phyloP scores from a whole-genome alignment of 2,888 invertebrate genomes.

The Habrosyne pyritoides region DNA sequence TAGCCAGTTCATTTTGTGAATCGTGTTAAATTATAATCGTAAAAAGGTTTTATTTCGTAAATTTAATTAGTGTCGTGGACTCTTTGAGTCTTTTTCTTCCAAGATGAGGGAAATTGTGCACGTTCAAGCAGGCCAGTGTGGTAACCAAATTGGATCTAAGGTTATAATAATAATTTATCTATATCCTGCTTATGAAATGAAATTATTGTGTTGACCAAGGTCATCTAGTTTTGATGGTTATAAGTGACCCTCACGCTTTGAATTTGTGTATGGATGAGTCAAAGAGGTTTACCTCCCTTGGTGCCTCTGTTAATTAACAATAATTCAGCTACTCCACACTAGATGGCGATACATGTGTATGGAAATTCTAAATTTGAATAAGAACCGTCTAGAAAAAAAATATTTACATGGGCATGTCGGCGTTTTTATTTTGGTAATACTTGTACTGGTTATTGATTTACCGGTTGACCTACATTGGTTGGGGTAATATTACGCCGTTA shows the following conservation, averaged over 20 bases:
- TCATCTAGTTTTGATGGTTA: neutral
- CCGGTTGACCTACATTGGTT: too few relatives aligned
- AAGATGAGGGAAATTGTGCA: conserved; percentile 97
- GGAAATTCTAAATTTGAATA: neutral
- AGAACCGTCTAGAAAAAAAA: neutral
- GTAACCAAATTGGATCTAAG: conserved; percentile 97
- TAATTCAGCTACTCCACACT: neutral
- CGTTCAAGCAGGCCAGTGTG: conserved; percentile 96
- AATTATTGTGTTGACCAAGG: neutral
- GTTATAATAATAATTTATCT: conserved; percentile 75
- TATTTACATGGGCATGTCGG: too few relatives aligned
- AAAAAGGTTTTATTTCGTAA: neutral
- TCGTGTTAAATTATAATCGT: neutral
- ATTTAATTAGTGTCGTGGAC: neutral
- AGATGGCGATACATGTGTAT: neutral
- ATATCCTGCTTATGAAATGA: neutral
- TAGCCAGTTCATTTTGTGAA: neutral
- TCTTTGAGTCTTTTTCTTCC: conserved; percentile 1
- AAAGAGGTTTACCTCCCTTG: neutral
- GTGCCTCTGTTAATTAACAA: neutral
- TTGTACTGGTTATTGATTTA: too few relatives aligned
- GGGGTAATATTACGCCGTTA: too few relatives aligned
- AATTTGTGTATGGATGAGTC: neutral
- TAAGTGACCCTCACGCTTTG: neutral
- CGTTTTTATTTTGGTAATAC: too few relatives aligned